Percentiles rank a stretch among this genome's conserved stretches.
Evolutionary conservation across 1,140 invertebrate genomes (phyloP).

Genomic region (Camponotus floridanus): DNA sequence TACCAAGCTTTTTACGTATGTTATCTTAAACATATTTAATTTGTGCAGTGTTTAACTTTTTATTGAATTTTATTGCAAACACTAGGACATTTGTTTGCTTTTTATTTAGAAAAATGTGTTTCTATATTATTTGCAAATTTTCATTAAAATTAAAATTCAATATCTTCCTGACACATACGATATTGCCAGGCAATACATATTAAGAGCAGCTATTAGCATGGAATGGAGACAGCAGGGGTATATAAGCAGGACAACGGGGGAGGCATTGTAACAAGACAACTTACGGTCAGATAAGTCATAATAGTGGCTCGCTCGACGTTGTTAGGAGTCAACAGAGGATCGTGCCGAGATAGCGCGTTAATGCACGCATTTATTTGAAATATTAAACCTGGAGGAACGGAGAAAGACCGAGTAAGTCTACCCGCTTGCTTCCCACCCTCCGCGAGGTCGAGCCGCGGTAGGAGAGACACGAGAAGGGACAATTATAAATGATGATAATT

Average conservation of each 20-base stretch:
- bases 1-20: neutral
- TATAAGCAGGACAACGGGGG: constrained; percentile 42
- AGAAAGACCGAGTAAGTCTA: constrained; percentile 63
- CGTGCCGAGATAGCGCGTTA: constrained; percentile 84
- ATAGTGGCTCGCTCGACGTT: constrained; percentile 81
- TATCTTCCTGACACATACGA: constrained; percentile 12
- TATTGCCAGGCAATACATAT: constrained; percentile 73
- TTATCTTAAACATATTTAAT: neutral
- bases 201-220: constrained; percentile 53
- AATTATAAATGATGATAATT: constrained; percentile 85
- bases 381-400: constrained; percentile 81
- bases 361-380: constrained; percentile 85
- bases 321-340: constrained; percentile 85
- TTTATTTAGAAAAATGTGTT: neutral
- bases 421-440: constrained; percentile 61
- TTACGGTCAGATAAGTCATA: constrained; percentile 83
- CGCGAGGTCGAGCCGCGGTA: constrained; percentile 24
- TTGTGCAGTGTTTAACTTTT: too few relatives aligned
- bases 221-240: constrained; percentile 5
- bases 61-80: neutral
- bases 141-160: constrained; percentile 8
- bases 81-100: neutral
- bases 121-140: neutral
- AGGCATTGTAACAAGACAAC: constrained; percentile 73
- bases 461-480: constrained; percentile 73